Percentiles rank a stretch among this genome's conserved stretches.
Conservation (phyloP, 2,888 invertebrate genomes). For the Zonitis immaculata region DNA sequence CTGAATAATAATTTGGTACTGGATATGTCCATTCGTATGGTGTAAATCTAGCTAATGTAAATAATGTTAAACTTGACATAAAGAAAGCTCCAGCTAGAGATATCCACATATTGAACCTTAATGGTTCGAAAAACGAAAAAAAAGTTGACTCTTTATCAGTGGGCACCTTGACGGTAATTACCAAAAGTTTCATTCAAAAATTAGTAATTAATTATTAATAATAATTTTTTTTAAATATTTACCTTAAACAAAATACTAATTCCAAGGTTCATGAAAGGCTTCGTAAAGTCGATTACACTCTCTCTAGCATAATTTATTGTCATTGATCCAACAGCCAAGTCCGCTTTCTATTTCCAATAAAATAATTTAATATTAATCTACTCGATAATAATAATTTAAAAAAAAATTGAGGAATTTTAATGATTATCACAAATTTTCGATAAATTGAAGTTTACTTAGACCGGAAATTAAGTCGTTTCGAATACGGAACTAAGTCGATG, state of each 20-base stretch:
- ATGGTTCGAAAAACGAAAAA: slow-evolving; percentile 63
- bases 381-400: slow-evolving; percentile 7
- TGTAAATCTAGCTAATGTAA: slow-evolving; percentile 57
- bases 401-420: not conserved
- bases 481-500: not conserved
- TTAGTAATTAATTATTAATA: too few relatives aligned
- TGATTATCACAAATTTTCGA: not conserved
- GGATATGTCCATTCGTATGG: slow-evolving; percentile 61
- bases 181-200: too few relatives aligned
- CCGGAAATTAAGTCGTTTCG: not conserved
- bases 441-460: too few relatives aligned
- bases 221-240: slow-evolving; percentile 28
- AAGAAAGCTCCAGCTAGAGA: slow-evolving; percentile 59
- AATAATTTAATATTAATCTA: slow-evolving; percentile 8
- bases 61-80: slow-evolving; percentile 56
- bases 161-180: slow-evolving; percentile 53
- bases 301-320: slow-evolving; percentile 87
- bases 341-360: slow-evolving; percentile 65
- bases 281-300: slow-evolving; percentile 86
- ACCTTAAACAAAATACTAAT: slow-evolving; percentile 84
- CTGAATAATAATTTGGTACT: slow-evolving; percentile 36
- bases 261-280: slow-evolving; percentile 88
- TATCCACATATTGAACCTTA: slow-evolving; percentile 63
- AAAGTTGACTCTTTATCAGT: slow-evolving; percentile 56
- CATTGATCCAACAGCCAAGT: slow-evolving; percentile 83